Evolutionary conservation across 2,888 invertebrate species (phyloP).

Genomic region (Drosophila longiperda): DNA sequence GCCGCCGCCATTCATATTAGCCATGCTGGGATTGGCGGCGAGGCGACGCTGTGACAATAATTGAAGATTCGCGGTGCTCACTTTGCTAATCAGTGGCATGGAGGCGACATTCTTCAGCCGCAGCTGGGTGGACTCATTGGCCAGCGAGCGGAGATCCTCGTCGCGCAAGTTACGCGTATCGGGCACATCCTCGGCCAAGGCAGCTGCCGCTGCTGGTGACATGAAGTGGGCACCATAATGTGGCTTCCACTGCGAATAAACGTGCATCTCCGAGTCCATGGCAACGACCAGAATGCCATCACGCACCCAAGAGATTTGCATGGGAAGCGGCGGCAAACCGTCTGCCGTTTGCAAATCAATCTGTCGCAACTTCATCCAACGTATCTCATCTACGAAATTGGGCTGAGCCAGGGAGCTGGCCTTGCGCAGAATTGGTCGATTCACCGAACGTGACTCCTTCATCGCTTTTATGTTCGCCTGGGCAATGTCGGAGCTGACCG

Average conservation of each 20-base stretch:
- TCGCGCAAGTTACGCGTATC: constrained; percentile 90
- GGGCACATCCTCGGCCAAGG: constrained; percentile 89
- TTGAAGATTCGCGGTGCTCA: constrained; percentile 93
- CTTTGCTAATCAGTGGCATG: constrained; percentile 92
- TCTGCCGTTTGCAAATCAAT: constrained; percentile 97
- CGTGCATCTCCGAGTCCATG: constrained; percentile 99
- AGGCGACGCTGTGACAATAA: constrained; percentile 88
- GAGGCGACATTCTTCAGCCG: constrained; percentile 90
- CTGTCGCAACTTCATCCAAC: constrained; percentile 97
- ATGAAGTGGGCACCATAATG: constrained; percentile 84
- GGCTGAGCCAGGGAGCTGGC: constrained; percentile 96
- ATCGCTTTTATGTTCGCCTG: constrained; percentile 97
- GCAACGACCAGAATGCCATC: constrained; percentile 99
- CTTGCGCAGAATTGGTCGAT: constrained; percentile 94
- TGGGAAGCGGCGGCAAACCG: constrained; percentile 97
- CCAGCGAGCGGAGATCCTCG: constrained; percentile 88
- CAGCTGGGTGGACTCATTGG: constrained; percentile 89
- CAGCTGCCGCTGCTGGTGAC: constrained; percentile 44
- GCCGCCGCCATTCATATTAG: constrained; percentile 63
- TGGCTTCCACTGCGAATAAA: constrained; percentile 99
- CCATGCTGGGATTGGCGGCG: constrained; percentile 85
- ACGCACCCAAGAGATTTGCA: constrained; percentile 99
- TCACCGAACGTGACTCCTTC: constrained; percentile 93
- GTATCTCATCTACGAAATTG: constrained; percentile 95
- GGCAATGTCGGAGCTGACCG: constrained; percentile 96